A percentile compares a stretch with the other conserved stretches of the same genome.
Evolutionary conservation across 1,140 invertebrate genomes (phyloP).

Genomic region (Brachionus manjavacas): DNA sequence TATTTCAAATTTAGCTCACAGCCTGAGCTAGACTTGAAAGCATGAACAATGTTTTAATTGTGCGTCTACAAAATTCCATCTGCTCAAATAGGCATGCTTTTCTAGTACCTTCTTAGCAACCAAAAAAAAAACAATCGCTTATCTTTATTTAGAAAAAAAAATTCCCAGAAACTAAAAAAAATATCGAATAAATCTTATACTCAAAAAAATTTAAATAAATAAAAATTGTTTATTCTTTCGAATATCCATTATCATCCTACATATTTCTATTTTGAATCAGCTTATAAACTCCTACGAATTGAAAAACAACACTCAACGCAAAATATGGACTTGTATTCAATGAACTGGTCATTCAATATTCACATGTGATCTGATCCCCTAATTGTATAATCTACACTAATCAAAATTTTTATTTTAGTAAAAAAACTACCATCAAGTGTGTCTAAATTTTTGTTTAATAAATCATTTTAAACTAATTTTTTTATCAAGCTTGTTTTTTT

Average conservation of each 20-base stretch:
- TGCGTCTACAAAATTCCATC: slow-evolving; percentile 27
- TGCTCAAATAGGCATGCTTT: slow-evolving; percentile 29
- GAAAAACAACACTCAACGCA: background rate
- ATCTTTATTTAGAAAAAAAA: background rate
- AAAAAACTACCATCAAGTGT: background rate
- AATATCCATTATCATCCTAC: background rate
- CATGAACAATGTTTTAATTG: background rate
- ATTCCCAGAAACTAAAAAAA: slow-evolving; percentile 1
- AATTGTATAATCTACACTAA: background rate
- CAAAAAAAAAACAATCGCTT: background rate
- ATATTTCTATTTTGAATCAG: background rate
- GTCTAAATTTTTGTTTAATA: background rate
- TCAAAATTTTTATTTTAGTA: background rate
- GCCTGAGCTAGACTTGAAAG: background rate
- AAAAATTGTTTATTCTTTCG: background rate
- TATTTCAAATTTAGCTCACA: slow-evolving; percentile 1
- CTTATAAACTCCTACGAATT: background rate
- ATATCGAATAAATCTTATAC: background rate
- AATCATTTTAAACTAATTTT: background rate
- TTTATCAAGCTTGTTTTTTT: background rate
- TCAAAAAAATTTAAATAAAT: slow-evolving; percentile 1
- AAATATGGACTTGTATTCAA: background rate
- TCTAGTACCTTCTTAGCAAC: background rate
- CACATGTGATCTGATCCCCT: background rate
- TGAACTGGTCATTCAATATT: background rate